phyloP scores from a whole-genome alignment of 2,797 vertebrate genomes.

The Potorous gilbertii region DNA sequence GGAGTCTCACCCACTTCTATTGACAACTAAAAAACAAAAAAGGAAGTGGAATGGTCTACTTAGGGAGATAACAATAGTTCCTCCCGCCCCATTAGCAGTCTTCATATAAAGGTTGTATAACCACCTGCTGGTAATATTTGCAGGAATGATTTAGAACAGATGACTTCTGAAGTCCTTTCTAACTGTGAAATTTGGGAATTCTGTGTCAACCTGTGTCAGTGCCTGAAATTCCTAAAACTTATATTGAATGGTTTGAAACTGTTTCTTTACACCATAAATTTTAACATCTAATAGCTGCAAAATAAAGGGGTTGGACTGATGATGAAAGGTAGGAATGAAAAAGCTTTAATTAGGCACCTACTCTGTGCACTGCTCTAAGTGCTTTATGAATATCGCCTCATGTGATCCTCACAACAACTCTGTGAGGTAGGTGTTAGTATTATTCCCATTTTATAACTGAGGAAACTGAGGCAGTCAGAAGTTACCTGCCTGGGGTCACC shows the following conservation, averaged over 20 bases:
- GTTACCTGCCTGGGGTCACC: not conserved
- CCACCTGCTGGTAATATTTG: not conserved
- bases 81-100: not conserved
- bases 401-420: not conserved
- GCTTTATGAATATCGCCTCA: not conserved
- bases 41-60: not conserved
- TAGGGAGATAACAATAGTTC: not conserved
- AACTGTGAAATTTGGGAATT: not conserved
- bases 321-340: not conserved
- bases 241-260: not conserved
- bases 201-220: not conserved
- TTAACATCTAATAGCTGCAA: not conserved
- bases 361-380: not conserved
- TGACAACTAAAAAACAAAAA: too few species aligned
- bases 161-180: not conserved
- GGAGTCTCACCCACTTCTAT: too few species aligned
- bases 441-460: not conserved
- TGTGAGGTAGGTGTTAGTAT: not conserved
- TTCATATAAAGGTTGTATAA: not conserved
- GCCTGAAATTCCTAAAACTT: not conserved
- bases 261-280: not conserved
- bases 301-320: not conserved
- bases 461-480: not conserved
- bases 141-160: not conserved
- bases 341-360: not conserved